Evolutionary conservation across 2,888 invertebrate genomes (phyloP), one percentile per base, ranked within the genome.

Genomic region (Cantharis rufa): DNA sequence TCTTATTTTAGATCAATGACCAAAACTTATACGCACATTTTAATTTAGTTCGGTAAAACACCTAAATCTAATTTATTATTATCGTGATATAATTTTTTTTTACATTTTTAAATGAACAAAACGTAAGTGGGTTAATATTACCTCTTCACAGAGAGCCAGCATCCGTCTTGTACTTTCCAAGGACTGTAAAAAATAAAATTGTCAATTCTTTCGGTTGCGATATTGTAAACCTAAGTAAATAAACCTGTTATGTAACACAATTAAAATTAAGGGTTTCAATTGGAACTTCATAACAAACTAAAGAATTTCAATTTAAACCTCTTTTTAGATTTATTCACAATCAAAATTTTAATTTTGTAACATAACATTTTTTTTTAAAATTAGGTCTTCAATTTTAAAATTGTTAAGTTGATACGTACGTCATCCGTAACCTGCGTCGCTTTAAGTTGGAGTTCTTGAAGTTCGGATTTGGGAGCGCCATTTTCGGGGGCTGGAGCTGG

Each of bases 61-160:
- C 7, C n/a, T 48, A 48, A 48, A 48, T 48, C 48, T 48, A 48
- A 48, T 18, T 18, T 18, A 18, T 2, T 18, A 18, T 48, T 48
- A n/a, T 48, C 5, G 7, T 48, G 7, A 48, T 48, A 48, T 7
- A n/a, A 48, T 48, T 48, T 48, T n/a, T 48, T 48, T 48, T 48
- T 32, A 5, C 3, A 32, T n/a, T 48, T 48, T 48, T 48, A 7
- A 9, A n/a, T n/a, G 4, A n/a, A n/a, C n/a, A 48, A n/a, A 48
- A n/a, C 10, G 5, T 48, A 48, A 48, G 48, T n/a, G n/a, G 16
- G 69, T 61, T 71, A 78, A 13, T 69, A 77, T 93, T 91, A 96
- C 96, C 95, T 97, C 97, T 90, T 97, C 97, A 89, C 96, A 96
- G 89, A 96, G 92, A 84, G 93, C 92, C 91, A 96, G 92, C 97